phyloP scores from a whole-genome alignment of 2,888 invertebrate species.

The Lordiphosa andalusiaca region DNA sequence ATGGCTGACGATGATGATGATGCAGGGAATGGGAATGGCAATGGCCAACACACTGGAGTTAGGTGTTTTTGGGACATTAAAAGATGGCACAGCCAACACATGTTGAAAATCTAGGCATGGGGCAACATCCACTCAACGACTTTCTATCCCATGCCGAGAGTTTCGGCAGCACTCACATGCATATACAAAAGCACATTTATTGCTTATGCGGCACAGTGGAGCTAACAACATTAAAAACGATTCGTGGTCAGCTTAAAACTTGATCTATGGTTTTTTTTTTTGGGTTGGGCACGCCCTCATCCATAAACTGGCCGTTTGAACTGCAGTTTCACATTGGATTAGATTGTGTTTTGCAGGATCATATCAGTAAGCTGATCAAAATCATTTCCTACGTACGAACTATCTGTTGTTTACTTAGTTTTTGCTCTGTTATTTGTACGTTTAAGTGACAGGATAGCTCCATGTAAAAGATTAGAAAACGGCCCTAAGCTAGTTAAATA shows the following conservation, averaged over 20 bases:
- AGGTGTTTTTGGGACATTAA: slow-evolving; percentile 60
- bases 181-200: slow-evolving; percentile 33
- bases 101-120: slow-evolving; percentile 40
- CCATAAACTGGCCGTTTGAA: too few relatives aligned
- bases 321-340: too few relatives aligned
- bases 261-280: slow-evolving; percentile 30
- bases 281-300: not conserved
- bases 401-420: too few relatives aligned
- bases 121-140: slow-evolving; percentile 40
- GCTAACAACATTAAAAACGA: not conserved
- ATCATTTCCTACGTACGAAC: too few relatives aligned
- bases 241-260: slow-evolving; percentile 8
- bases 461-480: too few relatives aligned
- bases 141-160: slow-evolving; percentile 40
- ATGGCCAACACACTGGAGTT: slow-evolving; percentile 23
- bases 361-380: too few relatives aligned
- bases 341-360: too few relatives aligned
- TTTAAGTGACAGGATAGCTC: too few relatives aligned
- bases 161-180: slow-evolving; percentile 34
- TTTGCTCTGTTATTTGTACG: too few relatives aligned
- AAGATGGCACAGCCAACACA: slow-evolving; percentile 49
- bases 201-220: slow-evolving; percentile 42
- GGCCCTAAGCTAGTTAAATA: too few relatives aligned
- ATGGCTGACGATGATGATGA: slow-evolving; percentile 4
- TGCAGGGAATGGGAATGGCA: not conserved